phyloP scores from a whole-genome alignment of 2,113 vertebrate species.

The Xiphorhynchus elegans region DNA sequence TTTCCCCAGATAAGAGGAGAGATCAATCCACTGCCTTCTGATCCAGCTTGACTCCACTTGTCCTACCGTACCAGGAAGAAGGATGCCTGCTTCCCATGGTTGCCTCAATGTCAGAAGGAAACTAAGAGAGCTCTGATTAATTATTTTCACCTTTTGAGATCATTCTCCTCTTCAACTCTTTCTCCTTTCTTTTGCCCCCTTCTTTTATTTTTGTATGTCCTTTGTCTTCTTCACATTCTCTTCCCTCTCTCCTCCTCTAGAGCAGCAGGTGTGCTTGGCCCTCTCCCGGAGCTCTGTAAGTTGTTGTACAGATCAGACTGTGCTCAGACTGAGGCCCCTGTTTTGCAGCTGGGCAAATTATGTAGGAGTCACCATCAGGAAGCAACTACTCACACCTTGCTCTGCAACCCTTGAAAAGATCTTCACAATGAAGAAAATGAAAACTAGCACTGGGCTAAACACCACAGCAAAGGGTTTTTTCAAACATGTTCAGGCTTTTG shows the following conservation, averaged over 20 bases:
- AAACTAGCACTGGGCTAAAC: background rate
- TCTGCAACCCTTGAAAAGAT: background rate
- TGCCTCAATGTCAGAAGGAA: background rate
- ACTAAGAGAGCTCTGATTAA: background rate
- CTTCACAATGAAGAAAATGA: background rate
- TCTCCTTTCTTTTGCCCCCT: background rate
- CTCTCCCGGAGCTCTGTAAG: background rate
- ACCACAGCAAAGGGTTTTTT: background rate
- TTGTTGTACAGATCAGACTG: background rate
- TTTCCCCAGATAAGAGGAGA: background rate
- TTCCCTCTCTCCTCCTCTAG: background rate
- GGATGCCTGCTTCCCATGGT: background rate
- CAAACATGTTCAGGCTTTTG: background rate
- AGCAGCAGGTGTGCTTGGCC: background rate
- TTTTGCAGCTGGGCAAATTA: background rate
- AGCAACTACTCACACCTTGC: background rate
- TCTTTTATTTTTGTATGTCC: background rate
- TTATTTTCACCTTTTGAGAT: background rate
- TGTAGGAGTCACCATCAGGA: background rate
- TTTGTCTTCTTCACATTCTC: background rate
- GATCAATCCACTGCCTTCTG: accelerated
- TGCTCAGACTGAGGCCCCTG: accelerated
- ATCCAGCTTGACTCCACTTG: background rate
- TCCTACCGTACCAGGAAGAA: background rate
- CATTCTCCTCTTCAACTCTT: background rate